Base-by-base conservation (phyloP, 64 coral and sea anemone species). In the Montipora capricornis region DNA sequence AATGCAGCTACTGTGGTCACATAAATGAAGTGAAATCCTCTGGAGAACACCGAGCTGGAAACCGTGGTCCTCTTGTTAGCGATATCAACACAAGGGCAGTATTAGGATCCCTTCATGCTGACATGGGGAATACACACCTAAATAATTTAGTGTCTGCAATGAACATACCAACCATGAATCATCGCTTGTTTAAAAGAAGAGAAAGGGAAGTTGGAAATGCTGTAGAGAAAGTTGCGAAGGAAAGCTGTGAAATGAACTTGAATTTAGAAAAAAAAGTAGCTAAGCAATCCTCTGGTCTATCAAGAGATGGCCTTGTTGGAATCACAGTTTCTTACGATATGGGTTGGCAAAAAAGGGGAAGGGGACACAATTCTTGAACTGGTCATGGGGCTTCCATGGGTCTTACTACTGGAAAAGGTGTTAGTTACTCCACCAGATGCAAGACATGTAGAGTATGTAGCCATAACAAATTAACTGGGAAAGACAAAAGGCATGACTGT, bases 401-500 rank as follows among this genome's bases (percentile, higher is more conserved):
- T 2, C 78, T 84, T 50, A 66, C 84, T 67, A 93, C 68, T 76
- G 95, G 95, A 5, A 93, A 96, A 80, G 81, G 90, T 11, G 77
- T 96, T 45, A 88, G 84, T 82, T 96, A 96, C 47, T 78, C 45
- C 6, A 96, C 90, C 67, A 77, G 69, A 52, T 71, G 62, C 55
- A 96, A 93, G 78, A 69, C 10, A 1, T 93, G 95, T 48, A 57
- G 94, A 51, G 84, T 79, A 79, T 96, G 90, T 73, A 55, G 80
- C 10, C n/a, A 81, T 80, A 71, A 80, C 49, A 96, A 89, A 60
- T 89, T 26, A 57, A 55, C 60, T 57, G 68, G 78, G 5, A 89
- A 78, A 92, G 22, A 11, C 12, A 96, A 67, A 73, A 76, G 59
- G 51, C 95, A 96, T 89, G 90, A 96, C 79, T 96, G 95, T 87